phyloP scores from a whole-genome alignment of 2,797 vertebrate species.

The Nasua narica region DNA sequence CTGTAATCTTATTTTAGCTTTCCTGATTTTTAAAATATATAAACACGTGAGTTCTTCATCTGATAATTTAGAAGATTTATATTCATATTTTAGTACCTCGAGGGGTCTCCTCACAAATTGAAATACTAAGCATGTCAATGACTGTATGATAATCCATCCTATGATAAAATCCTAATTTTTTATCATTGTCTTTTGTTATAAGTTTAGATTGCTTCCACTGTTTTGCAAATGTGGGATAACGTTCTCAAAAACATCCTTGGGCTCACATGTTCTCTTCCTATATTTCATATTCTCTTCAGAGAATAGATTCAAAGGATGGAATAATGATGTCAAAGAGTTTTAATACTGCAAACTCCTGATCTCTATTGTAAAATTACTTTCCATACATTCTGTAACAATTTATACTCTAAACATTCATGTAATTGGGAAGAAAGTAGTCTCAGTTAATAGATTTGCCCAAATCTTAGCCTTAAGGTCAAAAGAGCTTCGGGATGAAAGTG shows the following conservation, averaged over 20 bases:
- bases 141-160: neutral
- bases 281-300: neutral
- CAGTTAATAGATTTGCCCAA: neutral
- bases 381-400: neutral
- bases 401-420: neutral
- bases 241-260: neutral
- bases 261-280: neutral
- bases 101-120: neutral
- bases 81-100: neutral
- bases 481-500: neutral
- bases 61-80: neutral
- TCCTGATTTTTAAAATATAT: neutral
- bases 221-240: neutral
- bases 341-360: neutral
- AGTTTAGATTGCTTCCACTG: neutral
- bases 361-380: constrained; percentile 6
- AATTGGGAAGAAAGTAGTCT: neutral
- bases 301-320: neutral
- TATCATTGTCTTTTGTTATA: neutral
- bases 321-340: neutral
- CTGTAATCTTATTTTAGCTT: neutral
- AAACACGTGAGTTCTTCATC: neutral
- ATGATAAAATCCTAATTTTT: neutral
- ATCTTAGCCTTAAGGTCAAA: neutral
- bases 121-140: neutral